phyloP scores from a whole-genome alignment of 2,888 invertebrate species.

The Ligdia adustata region DNA sequence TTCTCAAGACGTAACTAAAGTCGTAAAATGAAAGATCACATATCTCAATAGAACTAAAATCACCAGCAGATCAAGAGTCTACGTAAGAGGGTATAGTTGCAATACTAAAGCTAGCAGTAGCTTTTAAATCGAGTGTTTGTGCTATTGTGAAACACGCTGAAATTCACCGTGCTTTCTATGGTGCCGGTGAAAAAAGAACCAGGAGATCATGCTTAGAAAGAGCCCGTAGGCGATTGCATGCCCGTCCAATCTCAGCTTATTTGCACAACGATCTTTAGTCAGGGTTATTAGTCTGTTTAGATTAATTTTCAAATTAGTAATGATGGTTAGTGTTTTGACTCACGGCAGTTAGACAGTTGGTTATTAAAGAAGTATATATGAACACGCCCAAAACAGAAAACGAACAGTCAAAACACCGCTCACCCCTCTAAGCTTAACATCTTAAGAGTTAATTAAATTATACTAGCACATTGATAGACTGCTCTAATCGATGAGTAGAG shows the following conservation, averaged over 20 bases:
- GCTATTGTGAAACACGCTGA: slow-evolving; percentile 80
- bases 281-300: slow-evolving; percentile 30
- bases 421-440: slow-evolving; percentile 36
- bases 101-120: slow-evolving; percentile 63
- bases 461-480: slow-evolving; percentile 55
- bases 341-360: slow-evolving; percentile 5
- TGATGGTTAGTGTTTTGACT: slow-evolving; percentile 50
- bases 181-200: slow-evolving; percentile 42
- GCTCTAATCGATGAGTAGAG: slow-evolving; percentile 54
- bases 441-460: slow-evolving; percentile 33
- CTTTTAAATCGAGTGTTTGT: slow-evolving; percentile 52
- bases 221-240: slow-evolving; percentile 46
- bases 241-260: slow-evolving; percentile 81
- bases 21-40: no score
- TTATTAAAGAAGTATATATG: slow-evolving; percentile 13
- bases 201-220: slow-evolving; percentile 55
- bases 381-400: slow-evolving; percentile 18
- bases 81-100: slow-evolving; percentile 51
- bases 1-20: no score
- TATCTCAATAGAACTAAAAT: slow-evolving; percentile 22
- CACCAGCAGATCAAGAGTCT: slow-evolving; percentile 45
- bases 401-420: slow-evolving; percentile 52
- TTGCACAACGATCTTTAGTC: slow-evolving; percentile 59
- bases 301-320: slow-evolving; percentile 37
- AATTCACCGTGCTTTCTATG: slow-evolving; percentile 57